A percentile compares a stretch with the other conserved stretches of the same genome.
These are phyloP conservation scores for Cataglyphis altisquamis DNA, from an alignment of 2,888 invertebrate genomes.

Conservation along the genomic window DNA sequence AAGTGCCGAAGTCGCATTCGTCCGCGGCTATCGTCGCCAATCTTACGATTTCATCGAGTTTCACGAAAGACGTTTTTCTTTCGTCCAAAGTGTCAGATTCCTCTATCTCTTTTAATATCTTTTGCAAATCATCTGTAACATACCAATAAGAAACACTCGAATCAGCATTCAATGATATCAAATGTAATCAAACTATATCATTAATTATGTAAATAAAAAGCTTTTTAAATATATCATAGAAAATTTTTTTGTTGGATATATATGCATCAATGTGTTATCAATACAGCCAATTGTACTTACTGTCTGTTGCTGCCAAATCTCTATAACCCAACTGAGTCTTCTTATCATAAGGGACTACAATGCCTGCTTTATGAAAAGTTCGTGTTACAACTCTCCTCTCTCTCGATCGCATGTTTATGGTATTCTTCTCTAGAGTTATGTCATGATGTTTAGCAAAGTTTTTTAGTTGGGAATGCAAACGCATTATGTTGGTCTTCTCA, in stretches of 20 bases:
- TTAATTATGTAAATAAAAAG: not conserved
- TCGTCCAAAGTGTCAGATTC: conserved; percentile 88
- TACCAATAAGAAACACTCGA: not conserved
- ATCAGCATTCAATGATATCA: not conserved
- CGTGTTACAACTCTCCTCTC: conserved; percentile 89
- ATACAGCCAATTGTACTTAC: conserved; percentile 83
- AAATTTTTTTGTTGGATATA: not conserved
- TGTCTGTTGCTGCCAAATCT: conserved; percentile 90
- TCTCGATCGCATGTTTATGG: conserved; percentile 89
- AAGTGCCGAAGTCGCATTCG: conserved; percentile 98
- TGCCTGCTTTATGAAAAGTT: conserved; percentile 93
- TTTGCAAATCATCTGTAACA: conserved; percentile 89
- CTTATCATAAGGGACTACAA: conserved; percentile 94
- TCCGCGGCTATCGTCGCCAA: conserved; percentile 96
- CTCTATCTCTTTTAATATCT: conserved; percentile 90
- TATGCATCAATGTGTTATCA: not conserved
- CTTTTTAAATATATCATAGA: not conserved
- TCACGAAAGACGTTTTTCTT: conserved; percentile 89
- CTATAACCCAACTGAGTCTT: conserved; percentile 95
- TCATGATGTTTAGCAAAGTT: conserved; percentile 89
- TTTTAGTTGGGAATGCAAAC: conserved; percentile 89
- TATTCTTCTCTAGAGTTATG: conserved; percentile 88
- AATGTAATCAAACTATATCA: not conserved
- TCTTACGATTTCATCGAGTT: conserved; percentile 93
- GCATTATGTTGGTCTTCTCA: conserved; percentile 88